These are phyloP conservation scores for Danio jaintianensis DNA, from an alignment of 2,797 vertebrate genomes.

Conservation along the genomic window DNA sequence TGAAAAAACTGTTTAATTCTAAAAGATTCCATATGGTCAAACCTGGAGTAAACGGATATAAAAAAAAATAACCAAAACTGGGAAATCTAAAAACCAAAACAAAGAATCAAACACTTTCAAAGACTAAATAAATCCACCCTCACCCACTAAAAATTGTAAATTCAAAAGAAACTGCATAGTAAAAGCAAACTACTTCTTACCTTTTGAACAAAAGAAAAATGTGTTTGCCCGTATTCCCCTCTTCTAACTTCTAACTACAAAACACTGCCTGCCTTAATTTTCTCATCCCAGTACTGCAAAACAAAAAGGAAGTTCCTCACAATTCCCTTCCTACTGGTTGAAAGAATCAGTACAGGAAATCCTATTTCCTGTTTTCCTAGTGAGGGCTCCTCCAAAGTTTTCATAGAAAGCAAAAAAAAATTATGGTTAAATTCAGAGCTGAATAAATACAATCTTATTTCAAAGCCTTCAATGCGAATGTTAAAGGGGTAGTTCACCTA, in stretches of 20 bases:
- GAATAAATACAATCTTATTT: neutral
- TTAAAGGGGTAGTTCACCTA: too few species aligned
- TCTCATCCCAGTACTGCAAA: conserved; percentile 71
- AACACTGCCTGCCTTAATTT: conserved; percentile 57
- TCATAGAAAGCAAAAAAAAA: conserved; percentile 22
- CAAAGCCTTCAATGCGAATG: too few species aligned
- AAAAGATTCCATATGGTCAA: neutral
- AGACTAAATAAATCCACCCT: neutral
- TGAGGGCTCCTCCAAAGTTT: conserved; percentile 13
- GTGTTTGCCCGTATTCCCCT: conserved; percentile 11
- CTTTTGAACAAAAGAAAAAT: conserved; percentile 46
- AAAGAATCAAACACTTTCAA: neutral
- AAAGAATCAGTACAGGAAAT: conserved; percentile 74
- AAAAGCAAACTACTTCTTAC: conserved; percentile 49
- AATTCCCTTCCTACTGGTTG: conserved; percentile 82
- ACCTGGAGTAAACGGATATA: neutral
- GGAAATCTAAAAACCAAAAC: neutral
- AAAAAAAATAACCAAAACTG: neutral
- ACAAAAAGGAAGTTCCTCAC: conserved; percentile 83
- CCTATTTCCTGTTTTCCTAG: conserved; percentile 82
- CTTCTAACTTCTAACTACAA: neutral
- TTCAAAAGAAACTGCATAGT: neutral
- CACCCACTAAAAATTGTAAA: neutral
- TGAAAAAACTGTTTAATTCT: too few species aligned
- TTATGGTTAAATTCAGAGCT: neutral